These are phyloP conservation scores for Neocrepidodera transversa DNA, from an alignment of 2,888 invertebrate genomes.

Conservation along the genomic window DNA sequence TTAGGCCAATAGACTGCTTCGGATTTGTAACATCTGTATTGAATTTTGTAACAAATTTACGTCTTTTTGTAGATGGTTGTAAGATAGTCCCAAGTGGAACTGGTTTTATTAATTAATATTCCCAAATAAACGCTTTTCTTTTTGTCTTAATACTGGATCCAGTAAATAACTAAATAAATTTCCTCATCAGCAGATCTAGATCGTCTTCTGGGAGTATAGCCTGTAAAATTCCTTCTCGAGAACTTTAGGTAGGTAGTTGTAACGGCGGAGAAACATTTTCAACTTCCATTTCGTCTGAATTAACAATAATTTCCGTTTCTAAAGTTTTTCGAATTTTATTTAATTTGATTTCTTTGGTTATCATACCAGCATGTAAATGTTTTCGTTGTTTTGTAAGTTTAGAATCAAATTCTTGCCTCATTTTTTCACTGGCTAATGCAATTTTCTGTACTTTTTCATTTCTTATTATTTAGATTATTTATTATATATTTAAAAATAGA, in stretches of 20 bases:
- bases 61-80: conserved; percentile 82
- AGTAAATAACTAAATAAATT: neutral
- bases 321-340: conserved; percentile 54
- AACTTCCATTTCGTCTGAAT: conserved; percentile 17
- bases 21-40: conserved; percentile 76
- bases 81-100: conserved; percentile 86
- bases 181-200: conserved; percentile 33
- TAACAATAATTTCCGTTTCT: conserved; percentile 29
- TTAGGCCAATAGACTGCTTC: conserved; percentile 82
- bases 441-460: conserved; percentile 67
- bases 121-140: conserved; percentile 67
- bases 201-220: conserved; percentile 28
- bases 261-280: conserved; percentile 21
- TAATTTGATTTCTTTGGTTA: conserved; percentile 68
- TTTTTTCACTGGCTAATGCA: conserved; percentile 67
- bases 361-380: conserved; percentile 64
- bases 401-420: conserved; percentile 64
- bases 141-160: conserved; percentile 42
- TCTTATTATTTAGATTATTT: conserved; percentile 64
- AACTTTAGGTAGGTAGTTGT: conserved; percentile 7
- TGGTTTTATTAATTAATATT: conserved; percentile 82
- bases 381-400: conserved; percentile 68
- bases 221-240: conserved; percentile 1
- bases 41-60: conserved; percentile 84
- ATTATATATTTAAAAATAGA: conserved; percentile 71